Conservation (phyloP, 2,797 vertebrate genomes). For the Spatula versicolor region DNA sequence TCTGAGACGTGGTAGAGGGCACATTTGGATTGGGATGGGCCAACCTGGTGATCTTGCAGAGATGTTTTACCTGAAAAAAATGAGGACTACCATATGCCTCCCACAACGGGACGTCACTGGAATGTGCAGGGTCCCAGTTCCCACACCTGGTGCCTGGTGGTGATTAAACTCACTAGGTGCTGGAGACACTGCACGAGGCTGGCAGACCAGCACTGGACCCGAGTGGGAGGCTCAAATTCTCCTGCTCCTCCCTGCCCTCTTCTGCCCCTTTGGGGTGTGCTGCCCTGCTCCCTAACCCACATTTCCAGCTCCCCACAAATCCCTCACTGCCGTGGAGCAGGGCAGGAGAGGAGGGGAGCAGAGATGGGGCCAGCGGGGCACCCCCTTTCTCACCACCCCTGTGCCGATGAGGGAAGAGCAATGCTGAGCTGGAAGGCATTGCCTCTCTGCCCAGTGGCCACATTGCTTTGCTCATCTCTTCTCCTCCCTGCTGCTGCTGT, state of each 20-base stretch:
- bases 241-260: not conserved
- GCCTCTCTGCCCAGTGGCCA: not conserved
- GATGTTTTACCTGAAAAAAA: not conserved
- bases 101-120: not conserved
- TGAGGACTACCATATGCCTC: rapidly evolving
- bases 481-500: slow-evolving; percentile 54
- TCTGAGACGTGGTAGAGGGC: not conserved
- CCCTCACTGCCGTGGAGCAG: rapidly evolving
- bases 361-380: not conserved
- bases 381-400: not conserved
- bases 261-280: not conserved
- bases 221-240: not conserved
- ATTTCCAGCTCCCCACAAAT: too few relatives aligned
- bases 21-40: rapidly evolving
- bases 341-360: not conserved
- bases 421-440: not conserved
- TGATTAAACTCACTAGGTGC: not conserved
- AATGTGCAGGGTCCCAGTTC: not conserved
- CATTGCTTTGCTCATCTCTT: not conserved
- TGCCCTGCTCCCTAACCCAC: not conserved
- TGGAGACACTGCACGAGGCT: rapidly evolving
- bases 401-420: not conserved
- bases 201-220: not conserved
- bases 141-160: not conserved
- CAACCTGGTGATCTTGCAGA: not conserved